Evolutionary conservation across 1,140 invertebrate species (phyloP), one percentile per base, ranked within the genome.

Genomic region (Cyrtorhinus lividipennis): DNA sequence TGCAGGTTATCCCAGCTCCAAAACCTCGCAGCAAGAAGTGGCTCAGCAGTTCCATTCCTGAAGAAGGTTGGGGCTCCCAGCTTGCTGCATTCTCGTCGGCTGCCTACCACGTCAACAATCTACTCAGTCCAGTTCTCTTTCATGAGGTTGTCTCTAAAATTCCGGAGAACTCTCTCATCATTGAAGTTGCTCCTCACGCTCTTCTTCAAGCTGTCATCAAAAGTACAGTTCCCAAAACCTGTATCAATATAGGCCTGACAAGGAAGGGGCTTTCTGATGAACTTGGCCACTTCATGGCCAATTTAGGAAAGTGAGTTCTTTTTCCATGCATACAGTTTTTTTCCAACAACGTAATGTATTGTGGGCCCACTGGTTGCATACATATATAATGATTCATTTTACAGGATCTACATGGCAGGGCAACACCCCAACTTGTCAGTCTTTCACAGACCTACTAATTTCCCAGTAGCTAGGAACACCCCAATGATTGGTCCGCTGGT

Each of bases 41-140:
- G 95, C 79, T 98, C 23, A 94, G 90, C 64, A 88, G 88, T 15
- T 97, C 93, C 12, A 86, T 98, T 66, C 89, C 92, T 0, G 84
- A 93, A 73, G 75, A 76, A 0, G 78, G 83, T n/a, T 95, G 92
- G 92, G 76, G 79, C 23, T 80, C 83, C 0, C 79, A 85, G 0
- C 68, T 91, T 67, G 90, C 92, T 0, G 80, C 85, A 69, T 77
- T 83, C 61, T 93, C 90, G 44, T 94, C 92, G 46, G 84, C 90
- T 3, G 89, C 86, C 22, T 99, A 99, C 75, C 91, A 95, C 72
- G 92, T 95, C 0, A 96, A 97, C 77, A 99, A 98, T 74, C 77
- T 98, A 44, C 78, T 95, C 10, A 90, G 88, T 27, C 88, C 87
- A 1, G 88, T 90, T 15, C 74, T 88, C 0, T 90, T 90, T 78